Conservation (phyloP, 2,888 invertebrate genomes). For the Parnassius smintheus region DNA sequence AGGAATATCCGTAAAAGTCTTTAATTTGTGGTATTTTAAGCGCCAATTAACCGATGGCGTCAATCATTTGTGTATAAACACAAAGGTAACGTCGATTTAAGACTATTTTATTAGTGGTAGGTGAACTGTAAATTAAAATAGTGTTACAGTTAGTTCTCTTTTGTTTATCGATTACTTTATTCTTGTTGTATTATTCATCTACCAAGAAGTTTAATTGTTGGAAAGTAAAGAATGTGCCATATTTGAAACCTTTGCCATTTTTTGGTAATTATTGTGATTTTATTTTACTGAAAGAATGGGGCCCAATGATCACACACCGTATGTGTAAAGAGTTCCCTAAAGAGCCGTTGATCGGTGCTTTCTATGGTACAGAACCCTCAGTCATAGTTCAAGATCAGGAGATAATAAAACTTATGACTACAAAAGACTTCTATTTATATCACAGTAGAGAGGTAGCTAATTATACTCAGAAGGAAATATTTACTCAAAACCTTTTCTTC, state of each 20-base stretch:
- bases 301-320: constrained; percentile 38
- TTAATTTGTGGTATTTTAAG: too few species aligned
- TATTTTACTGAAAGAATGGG: constrained; percentile 44
- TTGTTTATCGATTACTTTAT: constrained; percentile 1
- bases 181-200: constrained; percentile 34
- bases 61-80: background rate
- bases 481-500: constrained; percentile 49
- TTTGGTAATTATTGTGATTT: constrained; percentile 55
- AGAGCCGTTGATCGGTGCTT: constrained; percentile 55
- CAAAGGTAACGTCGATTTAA: background rate
- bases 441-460: constrained; percentile 51
- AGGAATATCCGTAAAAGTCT: too few species aligned
- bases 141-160: background rate
- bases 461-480: constrained; percentile 44
- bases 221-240: constrained; percentile 48
- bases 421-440: constrained; percentile 61
- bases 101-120: background rate
- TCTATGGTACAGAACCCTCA: constrained; percentile 56
- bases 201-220: constrained; percentile 48
- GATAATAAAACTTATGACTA: constrained; percentile 50
- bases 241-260: constrained; percentile 42
- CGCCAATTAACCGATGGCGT: too few species aligned
- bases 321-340: constrained; percentile 50
- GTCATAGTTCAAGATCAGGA: constrained; percentile 57
- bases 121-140: constrained; percentile 3